Base-by-base conservation (phyloP, 1,140 invertebrate species). In the Pentalonia nigronervosa region DNA sequence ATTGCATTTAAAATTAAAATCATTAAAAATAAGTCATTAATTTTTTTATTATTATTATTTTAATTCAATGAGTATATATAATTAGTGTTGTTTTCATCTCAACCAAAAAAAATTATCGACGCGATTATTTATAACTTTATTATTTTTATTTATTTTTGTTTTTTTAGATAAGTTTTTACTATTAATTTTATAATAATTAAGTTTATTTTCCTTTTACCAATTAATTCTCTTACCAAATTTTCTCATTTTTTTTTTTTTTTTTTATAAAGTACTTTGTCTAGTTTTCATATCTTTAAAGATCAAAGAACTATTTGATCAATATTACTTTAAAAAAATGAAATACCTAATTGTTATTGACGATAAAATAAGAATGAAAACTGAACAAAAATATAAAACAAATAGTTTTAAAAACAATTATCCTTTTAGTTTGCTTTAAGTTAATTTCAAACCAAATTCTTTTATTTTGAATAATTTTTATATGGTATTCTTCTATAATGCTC, bases 1-100 rank as follows among this genome's bases (percentile, higher is more conserved):
- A 25, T 60, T 90, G 89, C 56, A 90, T 90, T 90, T 90, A 90
- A 56, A 45, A 30, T 90, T 67, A 90, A 30, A n/a, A 90, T 89
- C 36, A 90, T 90, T 45, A 67, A 67, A 25, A 90, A 67, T 47
- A n/a, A 67, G 6, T 47, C 41, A 84, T 84, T 84, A n/a, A n/a
- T 11, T n/a, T n/a, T 17, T 87, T 87, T 87, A 48, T 45, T 41
- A 45, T 67, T 67, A 67, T 67, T n/a, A 67, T n/a, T 76, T 84
- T 25, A 87, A 48, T n/a, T 88, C 1, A 21, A 56, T 60, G 7
- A 90, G 0, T n/a, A 6, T 34, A 90, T 21, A 14, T 41, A 36
- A 53, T 23, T 89, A 30, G 0, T n/a, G 20, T 56, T 56, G 67
- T 90, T 60, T 90, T 56, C 8, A 90, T 45, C 25, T n/a, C 53